Evolutionary conservation across 2,797 vertebrate genomes (phyloP), one percentile per base, ranked within the genome.

Genomic region (Acipenser ruthenus): DNA sequence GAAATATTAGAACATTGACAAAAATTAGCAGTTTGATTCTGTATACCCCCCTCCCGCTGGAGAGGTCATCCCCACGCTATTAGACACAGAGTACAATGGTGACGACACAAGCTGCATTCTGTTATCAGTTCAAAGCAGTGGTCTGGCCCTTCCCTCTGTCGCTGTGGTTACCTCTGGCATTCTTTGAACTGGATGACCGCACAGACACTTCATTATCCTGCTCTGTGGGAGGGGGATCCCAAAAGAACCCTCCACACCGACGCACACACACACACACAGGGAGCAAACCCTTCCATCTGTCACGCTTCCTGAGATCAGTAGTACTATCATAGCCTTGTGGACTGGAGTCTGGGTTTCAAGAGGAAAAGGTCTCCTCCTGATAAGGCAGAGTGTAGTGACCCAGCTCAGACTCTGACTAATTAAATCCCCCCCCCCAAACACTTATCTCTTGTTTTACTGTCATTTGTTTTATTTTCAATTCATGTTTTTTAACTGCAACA

Each of bases 181-280:
- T 55, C n/a, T n/a, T 55, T 55, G 9, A n/a, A 55, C 52, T 55
- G 52, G 52, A 9, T 55, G 52, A n/a, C 64, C 18, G 37, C 71
- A 64, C 71, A 68, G 64, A 63, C 62, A 69, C 60, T 60, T 69
- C 65, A 69, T 72, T 64, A 69, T 72, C 61, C 64, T 37, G 7
- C 68, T 50, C 71, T 53, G 67, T 64, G 50, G 70, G 67, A 65
- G 64, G 64, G 69, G 18, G 65, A 49, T 55, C 52, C 52, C 52
- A 10, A 55, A 9, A 55, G 52, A 9, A 55, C 52, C n/a, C 52
- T 55, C 2, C 23, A 37, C 23, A 4, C 23, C 0, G 23, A 71
- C 49, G 23, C 18, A 8, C 11, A 7, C 15, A 6, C 49, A 49
- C 49, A 60, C 37, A 47, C 58, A 71, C 65, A 71, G 62, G 9